Evolutionary conservation across 2,888 invertebrate species (phyloP).

Genomic region (Chloroclysta siterata): DNA sequence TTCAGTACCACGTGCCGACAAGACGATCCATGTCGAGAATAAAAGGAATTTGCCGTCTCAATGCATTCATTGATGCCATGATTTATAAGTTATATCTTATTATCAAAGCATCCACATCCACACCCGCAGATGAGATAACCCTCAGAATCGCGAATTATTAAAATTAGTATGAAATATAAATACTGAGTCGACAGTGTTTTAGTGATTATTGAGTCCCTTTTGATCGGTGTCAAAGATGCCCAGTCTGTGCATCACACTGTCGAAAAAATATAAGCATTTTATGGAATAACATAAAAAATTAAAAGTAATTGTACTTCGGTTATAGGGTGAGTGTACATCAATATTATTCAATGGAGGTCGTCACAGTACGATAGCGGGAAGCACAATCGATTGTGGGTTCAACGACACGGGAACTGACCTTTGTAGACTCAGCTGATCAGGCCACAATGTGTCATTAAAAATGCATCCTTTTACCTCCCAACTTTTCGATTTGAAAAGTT

Average conservation of each 20-base stretch:
- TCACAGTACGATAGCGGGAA: slow-evolving; percentile 72
- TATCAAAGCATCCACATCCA: background rate
- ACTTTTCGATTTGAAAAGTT: slow-evolving; percentile 7
- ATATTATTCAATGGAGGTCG: slow-evolving; percentile 71
- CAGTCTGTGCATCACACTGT: too few relatives aligned
- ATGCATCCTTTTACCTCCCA: slow-evolving; percentile 32
- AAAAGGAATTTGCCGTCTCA: slow-evolving; percentile 26
- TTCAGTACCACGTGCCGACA: slow-evolving; percentile 31
- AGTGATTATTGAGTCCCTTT: background rate
- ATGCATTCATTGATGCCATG: slow-evolving; percentile 19
- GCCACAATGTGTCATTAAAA: slow-evolving; percentile 49
- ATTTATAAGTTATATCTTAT: background rate
- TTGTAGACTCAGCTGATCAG: slow-evolving; percentile 79
- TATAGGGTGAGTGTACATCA: slow-evolving; percentile 47
- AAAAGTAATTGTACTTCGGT: slow-evolving; percentile 22
- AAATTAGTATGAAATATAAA: background rate
- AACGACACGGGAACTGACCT: slow-evolving; percentile 81
- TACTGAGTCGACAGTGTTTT: background rate
- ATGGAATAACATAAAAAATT: slow-evolving; percentile 12
- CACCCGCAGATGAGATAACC: background rate
- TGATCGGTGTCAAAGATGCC: background rate
- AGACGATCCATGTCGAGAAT: slow-evolving; percentile 26
- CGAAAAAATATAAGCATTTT: slow-evolving; percentile 3
- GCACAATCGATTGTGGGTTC: slow-evolving; percentile 80
- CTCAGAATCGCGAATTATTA: background rate